A percentile compares a stretch with the other conserved stretches of the same genome.
Evolutionary conservation across 1,140 invertebrate species (phyloP).

Genomic region (Bombus polaris): DNA sequence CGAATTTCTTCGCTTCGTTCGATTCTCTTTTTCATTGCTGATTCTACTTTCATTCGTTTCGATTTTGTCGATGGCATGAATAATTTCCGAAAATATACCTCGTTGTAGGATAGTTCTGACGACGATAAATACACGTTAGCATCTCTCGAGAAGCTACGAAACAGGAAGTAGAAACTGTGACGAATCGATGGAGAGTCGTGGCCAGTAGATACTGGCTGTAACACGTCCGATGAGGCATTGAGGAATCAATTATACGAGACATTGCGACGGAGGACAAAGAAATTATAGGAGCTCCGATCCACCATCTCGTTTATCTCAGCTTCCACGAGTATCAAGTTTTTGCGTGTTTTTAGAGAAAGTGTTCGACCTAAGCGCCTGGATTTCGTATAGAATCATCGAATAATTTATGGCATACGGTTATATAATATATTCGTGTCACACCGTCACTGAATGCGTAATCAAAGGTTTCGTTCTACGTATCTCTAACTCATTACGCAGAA

Average conservation of each 20-base stretch:
- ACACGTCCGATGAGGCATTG: background rate
- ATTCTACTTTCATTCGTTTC: background rate
- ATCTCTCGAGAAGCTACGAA: background rate
- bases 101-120: background rate
- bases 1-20: conserved; percentile 24
- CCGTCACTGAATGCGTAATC: background rate
- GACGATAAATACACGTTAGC: background rate
- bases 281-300: background rate
- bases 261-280: background rate
- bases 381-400: background rate
- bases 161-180: conserved; percentile 18
- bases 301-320: background rate
- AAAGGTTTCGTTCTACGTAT: background rate
- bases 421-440: too few relatives aligned
- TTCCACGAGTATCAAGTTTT: background rate
- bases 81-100: background rate
- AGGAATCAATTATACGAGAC: conserved; percentile 2
- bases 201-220: background rate
- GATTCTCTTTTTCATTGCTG: background rate
- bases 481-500: background rate
- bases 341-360: background rate
- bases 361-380: background rate
- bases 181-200: background rate
- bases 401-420: background rate
- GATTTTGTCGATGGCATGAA: background rate